These are phyloP conservation scores for Rhimphoctona megacephalus DNA, from an alignment of 2,888 invertebrate species.

Conservation along the genomic window DNA sequence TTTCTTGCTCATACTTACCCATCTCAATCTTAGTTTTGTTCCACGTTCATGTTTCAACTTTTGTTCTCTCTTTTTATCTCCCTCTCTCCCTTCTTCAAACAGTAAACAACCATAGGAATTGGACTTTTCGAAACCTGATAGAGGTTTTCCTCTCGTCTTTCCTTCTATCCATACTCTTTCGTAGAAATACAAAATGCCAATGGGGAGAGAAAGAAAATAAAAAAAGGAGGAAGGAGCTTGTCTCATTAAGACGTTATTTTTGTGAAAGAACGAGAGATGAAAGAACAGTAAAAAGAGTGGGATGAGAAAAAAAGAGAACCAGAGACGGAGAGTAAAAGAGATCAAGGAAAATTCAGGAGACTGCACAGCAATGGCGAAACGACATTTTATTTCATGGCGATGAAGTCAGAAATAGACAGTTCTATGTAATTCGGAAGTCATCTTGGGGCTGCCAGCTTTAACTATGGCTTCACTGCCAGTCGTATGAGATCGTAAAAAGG, in stretches of 20 bases:
- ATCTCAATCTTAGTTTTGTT: conserved; percentile 41
- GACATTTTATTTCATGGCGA: conserved; percentile 49
- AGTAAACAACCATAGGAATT: conserved; percentile 70
- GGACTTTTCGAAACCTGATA: conserved; percentile 69
- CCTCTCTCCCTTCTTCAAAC: conserved; percentile 29
- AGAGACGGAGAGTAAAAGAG: conserved; percentile 6
- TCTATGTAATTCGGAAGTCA: conserved; percentile 44
- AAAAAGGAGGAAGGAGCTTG: conserved; percentile 48
- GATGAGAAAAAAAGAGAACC: neutral
- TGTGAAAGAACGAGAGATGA: conserved; percentile 33
- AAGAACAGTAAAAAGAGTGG: conserved; percentile 6
- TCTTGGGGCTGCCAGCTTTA: conserved; percentile 40
- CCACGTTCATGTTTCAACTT: conserved; percentile 18
- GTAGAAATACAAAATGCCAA: neutral
- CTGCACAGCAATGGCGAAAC: conserved; percentile 12
- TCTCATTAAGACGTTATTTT: conserved; percentile 71
- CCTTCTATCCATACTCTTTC: conserved; percentile 33
- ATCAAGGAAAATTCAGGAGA: conserved; percentile 2
- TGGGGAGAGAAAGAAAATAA: neutral
- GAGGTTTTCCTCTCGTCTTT: conserved; percentile 51
- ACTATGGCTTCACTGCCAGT: conserved; percentile 27
- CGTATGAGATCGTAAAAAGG: neutral
- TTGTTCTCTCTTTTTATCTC: conserved; percentile 22
- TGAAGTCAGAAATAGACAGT: conserved; percentile 22
- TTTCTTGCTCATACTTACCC: conserved; percentile 39